These are phyloP conservation scores for Pinctada fucata DNA, from an alignment of 2,888 invertebrate genomes.

Conservation along the genomic window DNA sequence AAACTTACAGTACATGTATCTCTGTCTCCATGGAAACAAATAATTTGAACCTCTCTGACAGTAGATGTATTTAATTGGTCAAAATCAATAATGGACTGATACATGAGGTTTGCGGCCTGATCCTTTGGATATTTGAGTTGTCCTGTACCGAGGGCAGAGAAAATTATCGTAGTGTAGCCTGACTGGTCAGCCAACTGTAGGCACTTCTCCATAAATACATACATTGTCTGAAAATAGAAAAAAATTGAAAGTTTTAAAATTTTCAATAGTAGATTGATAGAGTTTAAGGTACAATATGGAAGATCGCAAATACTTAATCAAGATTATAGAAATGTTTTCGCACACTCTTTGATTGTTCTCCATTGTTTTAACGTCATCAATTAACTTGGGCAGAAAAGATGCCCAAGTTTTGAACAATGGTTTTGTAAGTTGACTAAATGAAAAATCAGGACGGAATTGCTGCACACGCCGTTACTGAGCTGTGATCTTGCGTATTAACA, in stretches of 20 bases:
- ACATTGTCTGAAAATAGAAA: conserved; percentile 47
- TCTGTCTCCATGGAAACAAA: conserved; percentile 56
- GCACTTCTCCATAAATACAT: conserved; percentile 53
- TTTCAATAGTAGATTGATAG: too few species aligned
- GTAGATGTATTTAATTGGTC: conserved; percentile 47
- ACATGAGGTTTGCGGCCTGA: conserved; percentile 60
- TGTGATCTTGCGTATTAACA: too few species aligned
- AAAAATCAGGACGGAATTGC: too few species aligned
- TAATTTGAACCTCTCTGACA: conserved; percentile 54
- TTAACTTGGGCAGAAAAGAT: too few species aligned
- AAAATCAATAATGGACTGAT: conserved; percentile 57
- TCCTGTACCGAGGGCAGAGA: conserved; percentile 68
- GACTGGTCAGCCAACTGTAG: conserved; percentile 52
- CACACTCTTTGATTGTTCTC: too few species aligned
- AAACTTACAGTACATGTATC: conserved; percentile 51
- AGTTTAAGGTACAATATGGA: too few species aligned
- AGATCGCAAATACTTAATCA: too few species aligned
- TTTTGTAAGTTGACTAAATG: too few species aligned
- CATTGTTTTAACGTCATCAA: too few species aligned
- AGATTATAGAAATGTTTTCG: too few species aligned
- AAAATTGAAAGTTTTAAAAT: background rate
- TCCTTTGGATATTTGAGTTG: conserved; percentile 62
- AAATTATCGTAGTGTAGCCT: conserved; percentile 56
- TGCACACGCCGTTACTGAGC: too few species aligned
- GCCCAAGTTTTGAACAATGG: too few species aligned